Conservation (phyloP, 2,888 invertebrate species). For the Blastobasis lacticolella region DNA sequence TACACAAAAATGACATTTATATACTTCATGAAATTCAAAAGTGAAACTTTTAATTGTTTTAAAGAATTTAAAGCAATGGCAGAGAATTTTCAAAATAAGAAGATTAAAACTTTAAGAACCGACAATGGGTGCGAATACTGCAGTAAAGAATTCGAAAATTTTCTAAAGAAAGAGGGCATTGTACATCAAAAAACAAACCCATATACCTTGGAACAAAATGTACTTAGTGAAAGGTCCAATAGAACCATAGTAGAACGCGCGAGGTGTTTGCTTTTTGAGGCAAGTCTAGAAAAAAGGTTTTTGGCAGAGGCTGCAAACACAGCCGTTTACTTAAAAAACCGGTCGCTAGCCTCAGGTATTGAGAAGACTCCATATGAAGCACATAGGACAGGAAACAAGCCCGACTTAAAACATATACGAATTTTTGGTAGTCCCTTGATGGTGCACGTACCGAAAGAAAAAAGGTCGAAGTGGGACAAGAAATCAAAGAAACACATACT, state of each 20-base stretch:
- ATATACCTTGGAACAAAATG: slow-evolving; percentile 1
- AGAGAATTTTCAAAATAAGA: slow-evolving; percentile 11
- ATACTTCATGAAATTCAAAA: slow-evolving; percentile 7
- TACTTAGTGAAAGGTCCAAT: not conserved
- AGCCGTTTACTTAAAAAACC: slow-evolving; percentile 3
- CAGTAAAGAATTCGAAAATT: slow-evolving; percentile 12
- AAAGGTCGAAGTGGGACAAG: too few species aligned
- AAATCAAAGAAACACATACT: too few species aligned
- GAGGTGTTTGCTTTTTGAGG: slow-evolving; percentile 1
- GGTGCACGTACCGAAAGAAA: too few species aligned
- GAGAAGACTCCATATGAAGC: slow-evolving; percentile 14
- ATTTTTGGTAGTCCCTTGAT: slow-evolving; percentile 13
- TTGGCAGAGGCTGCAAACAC: slow-evolving; percentile 4
- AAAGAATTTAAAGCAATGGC: slow-evolving; percentile 8
- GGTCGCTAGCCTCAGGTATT: not conserved
- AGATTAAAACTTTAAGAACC: slow-evolving; percentile 11
- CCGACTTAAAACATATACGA: slow-evolving; percentile 10
- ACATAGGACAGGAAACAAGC: slow-evolving; percentile 13
- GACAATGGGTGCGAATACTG: slow-evolving; percentile 17
- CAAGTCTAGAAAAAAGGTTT: not conserved
- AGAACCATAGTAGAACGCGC: not conserved
- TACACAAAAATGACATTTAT: slow-evolving; percentile 12
- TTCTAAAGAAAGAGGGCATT: slow-evolving; percentile 17
- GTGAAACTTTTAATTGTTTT: slow-evolving; percentile 1
- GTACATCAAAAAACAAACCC: too few species aligned